Evolutionary conservation across 2,113 vertebrate species (phyloP).

Genomic region (Bagarius yarrelli): DNA sequence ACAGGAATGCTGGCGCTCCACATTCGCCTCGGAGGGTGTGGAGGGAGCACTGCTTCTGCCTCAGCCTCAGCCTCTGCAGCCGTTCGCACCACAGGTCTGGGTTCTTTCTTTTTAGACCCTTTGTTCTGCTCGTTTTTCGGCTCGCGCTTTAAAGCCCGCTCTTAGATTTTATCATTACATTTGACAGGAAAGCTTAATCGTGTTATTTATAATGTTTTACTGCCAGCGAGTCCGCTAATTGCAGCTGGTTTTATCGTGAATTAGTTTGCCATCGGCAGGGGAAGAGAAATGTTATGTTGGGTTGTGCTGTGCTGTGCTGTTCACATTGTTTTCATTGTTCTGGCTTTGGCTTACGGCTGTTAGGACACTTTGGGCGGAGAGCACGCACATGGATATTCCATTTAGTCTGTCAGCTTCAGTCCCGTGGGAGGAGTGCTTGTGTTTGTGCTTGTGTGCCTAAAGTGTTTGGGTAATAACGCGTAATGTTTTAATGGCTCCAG

Average conservation of each 20-base stretch:
- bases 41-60: constrained; percentile 43
- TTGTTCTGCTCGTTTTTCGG: background rate
- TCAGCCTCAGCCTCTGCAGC: constrained; percentile 25
- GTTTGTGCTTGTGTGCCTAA: background rate
- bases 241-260: background rate
- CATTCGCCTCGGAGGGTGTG: constrained; percentile 54
- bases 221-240: constrained; percentile 5
- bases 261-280: background rate
- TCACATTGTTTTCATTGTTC: constrained; percentile 15
- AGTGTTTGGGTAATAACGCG: constrained; percentile 1
- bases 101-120: background rate
- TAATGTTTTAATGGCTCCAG: constrained; percentile 11
- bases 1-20: constrained; percentile 58
- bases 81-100: constrained; percentile 30
- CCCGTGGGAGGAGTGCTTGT: background rate
- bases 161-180: background rate
- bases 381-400: constrained; percentile 7
- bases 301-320: no score
- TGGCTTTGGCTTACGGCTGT: background rate
- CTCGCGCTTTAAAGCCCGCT: no score
- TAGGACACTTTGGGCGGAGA: constrained; percentile 20
- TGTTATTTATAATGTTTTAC: background rate
- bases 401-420: background rate
- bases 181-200: background rate
- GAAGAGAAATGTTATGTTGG: background rate